Percentiles rank a stretch among this genome's conserved stretches.
Evolutionary conservation across 2,888 invertebrate species (phyloP).

Genomic region (Antheraea assamensis): DNA sequence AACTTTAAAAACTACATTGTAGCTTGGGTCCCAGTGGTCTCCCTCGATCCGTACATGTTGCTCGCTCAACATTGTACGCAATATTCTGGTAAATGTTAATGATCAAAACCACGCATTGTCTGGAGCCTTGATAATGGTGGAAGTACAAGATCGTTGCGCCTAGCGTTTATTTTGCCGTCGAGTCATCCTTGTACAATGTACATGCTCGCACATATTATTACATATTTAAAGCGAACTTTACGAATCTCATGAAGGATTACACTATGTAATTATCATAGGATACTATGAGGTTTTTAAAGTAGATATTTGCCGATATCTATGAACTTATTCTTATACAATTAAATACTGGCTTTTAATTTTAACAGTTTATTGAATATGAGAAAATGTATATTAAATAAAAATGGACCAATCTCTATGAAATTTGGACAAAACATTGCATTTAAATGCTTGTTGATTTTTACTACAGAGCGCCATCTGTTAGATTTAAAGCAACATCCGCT

Average conservation of each 20-base stretch:
- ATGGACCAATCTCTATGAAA: too few species aligned
- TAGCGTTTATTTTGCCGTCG: neutral
- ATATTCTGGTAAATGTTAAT: slow-evolving; percentile 29
- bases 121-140: slow-evolving; percentile 31
- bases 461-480: too few species aligned
- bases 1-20: neutral
- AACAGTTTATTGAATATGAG: too few species aligned
- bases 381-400: too few species aligned
- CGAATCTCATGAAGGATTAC: neutral
- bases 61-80: slow-evolving; percentile 6
- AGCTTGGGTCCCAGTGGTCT: neutral
- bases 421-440: too few species aligned
- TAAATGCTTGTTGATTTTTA: too few species aligned
- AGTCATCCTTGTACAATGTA: slow-evolving; percentile 11
- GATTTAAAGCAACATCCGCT: too few species aligned
- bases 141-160: slow-evolving; percentile 27
- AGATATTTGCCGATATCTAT: neutral
- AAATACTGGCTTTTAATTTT: too few species aligned
- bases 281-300: neutral
- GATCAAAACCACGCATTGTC: slow-evolving; percentile 32
- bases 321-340: too few species aligned
- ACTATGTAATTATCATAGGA: neutral
- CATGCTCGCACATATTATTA: slow-evolving; percentile 13
- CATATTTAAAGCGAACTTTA: neutral
- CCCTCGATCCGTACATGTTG: neutral